phyloP scores from a whole-genome alignment of 2,797 vertebrate species.

The Simalia tracyae region DNA sequence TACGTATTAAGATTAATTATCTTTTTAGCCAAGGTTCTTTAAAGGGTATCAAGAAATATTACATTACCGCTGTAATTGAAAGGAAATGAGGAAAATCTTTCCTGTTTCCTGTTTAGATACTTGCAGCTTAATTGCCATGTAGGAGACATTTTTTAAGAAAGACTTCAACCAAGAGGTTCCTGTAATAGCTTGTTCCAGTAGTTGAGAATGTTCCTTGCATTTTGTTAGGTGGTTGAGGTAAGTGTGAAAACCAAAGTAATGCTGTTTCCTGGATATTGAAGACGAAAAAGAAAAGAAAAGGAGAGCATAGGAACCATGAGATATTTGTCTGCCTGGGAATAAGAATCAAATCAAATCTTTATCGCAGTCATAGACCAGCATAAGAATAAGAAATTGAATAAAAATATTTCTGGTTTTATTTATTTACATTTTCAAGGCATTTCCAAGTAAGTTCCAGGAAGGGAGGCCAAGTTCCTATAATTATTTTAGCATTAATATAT shows the following conservation, averaged over 20 bases:
- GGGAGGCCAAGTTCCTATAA: neutral
- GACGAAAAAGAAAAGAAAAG: neutral
- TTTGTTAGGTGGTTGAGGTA: conserved; percentile 59
- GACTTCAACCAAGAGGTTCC: conserved; percentile 53
- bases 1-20: conserved; percentile 42
- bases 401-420: neutral
- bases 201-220: conserved; percentile 35
- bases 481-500: neutral
- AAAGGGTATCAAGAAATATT: conserved; percentile 47
- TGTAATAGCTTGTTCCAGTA: conserved; percentile 44
- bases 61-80: conserved; percentile 62
- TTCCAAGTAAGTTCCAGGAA: neutral
- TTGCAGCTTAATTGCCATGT: conserved; percentile 51
- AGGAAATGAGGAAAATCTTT: conserved; percentile 61
- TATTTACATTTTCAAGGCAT: neutral
- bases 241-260: conserved; percentile 36
- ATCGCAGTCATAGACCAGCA: neutral
- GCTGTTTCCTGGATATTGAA: neutral
- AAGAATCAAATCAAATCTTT: neutral
- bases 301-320: neutral
- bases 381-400: neutral
- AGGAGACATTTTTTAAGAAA: conserved; percentile 63
- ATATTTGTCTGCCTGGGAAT: neutral
- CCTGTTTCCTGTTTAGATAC: conserved; percentile 58
- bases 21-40: conserved; percentile 60